Conservation (phyloP, 2,113 vertebrate species). For the Hypomesus transpacificus region DNA sequence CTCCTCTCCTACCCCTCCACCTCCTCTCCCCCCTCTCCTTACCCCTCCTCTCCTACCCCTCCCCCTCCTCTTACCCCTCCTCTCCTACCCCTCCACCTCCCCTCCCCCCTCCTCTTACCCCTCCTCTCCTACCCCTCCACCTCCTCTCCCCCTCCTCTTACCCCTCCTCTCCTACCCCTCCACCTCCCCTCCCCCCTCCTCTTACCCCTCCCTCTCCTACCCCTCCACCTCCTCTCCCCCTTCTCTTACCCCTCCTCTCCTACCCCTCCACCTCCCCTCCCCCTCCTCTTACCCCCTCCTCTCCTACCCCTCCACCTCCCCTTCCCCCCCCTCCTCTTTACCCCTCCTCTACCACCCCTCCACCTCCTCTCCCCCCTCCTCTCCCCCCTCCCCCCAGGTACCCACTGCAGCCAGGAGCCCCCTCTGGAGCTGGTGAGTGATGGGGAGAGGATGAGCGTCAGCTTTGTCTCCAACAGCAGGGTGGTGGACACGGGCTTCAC, state of each 20-base stretch:
- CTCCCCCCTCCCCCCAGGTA: slow-evolving; percentile 51
- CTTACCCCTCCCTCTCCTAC: too few species aligned
- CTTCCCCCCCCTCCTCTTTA: background rate
- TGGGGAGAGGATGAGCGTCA: slow-evolving; percentile 58
- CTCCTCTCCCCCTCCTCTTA: background rate
- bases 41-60: too few species aligned
- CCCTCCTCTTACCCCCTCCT: background rate
- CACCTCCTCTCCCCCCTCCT: background rate
- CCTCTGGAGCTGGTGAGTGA: slow-evolving; percentile 67
- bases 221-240: background rate
- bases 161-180: background rate
- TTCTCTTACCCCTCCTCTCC: background rate
- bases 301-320: background rate
- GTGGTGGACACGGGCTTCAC: slow-evolving; percentile 73
- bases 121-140: background rate
- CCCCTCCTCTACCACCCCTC: background rate
- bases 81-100: background rate
- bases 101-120: background rate
- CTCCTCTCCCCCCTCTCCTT: too few species aligned
- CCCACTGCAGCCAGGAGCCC: slow-evolving; percentile 58
- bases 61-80: background rate
- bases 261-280: background rate
- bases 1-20: too few species aligned
- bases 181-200: background rate
- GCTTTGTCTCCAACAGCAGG: slow-evolving; percentile 68